Evolutionary conservation across 2,113 vertebrate species (phyloP).

Genomic region (Guaruba guarouba): DNA sequence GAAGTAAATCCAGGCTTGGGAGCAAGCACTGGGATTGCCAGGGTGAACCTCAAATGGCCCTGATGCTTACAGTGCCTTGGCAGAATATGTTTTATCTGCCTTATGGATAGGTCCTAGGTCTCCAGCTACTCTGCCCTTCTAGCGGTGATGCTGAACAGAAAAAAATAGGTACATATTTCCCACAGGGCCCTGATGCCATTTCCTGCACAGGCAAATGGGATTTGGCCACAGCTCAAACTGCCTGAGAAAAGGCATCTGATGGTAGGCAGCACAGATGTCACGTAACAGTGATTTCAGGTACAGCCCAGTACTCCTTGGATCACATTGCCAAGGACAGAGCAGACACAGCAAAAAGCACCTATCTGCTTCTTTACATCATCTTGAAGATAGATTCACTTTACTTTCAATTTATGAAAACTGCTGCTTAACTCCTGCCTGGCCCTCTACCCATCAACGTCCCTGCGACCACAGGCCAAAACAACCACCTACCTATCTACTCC

Average conservation of each 20-base stretch:
- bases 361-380: background rate
- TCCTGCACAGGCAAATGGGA: background rate
- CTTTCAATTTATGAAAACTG: background rate
- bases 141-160: background rate
- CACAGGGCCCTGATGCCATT: too few species aligned
- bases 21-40: background rate
- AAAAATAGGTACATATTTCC: background rate
- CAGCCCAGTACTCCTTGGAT: background rate
- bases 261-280: background rate
- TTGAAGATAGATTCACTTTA: background rate
- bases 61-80: background rate
- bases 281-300: fast-evolving
- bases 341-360: background rate
- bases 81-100: background rate
- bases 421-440: background rate
- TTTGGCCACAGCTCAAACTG: background rate
- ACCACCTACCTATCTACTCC: too few species aligned
- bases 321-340: background rate
- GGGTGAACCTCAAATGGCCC: background rate
- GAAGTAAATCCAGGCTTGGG: background rate
- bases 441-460: background rate
- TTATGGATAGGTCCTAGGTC: background rate
- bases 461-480: background rate
- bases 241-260: background rate
- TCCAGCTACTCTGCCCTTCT: background rate